Conservation (phyloP, 2,113 vertebrate species). For the Rhineura floridana region DNA sequence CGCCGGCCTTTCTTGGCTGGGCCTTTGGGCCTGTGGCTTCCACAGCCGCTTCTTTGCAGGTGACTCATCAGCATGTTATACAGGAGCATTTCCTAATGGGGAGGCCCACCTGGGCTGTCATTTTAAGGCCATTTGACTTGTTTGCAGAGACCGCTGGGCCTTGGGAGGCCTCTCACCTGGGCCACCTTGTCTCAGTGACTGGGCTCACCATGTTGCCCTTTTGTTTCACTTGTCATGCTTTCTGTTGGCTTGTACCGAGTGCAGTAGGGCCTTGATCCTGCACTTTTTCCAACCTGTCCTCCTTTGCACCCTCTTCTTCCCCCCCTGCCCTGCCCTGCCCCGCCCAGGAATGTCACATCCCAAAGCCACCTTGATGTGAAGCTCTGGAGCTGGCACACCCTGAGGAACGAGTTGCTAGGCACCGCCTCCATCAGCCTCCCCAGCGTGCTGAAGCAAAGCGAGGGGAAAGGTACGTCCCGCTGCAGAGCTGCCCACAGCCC, state of each 20-base stretch:
- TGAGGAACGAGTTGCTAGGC: conserved; percentile 92
- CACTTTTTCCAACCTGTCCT: neutral
- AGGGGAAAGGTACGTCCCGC: conserved; percentile 83
- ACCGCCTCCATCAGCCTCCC: conserved; percentile 87
- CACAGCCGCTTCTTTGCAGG: neutral
- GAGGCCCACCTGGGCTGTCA: neutral
- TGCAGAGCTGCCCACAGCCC: rapidly evolving
- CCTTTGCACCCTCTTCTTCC: neutral
- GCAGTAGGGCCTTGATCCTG: too few relatives aligned
- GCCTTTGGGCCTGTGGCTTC: neutral
- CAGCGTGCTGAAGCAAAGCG: conserved; percentile 83
- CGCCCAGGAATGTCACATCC: conserved; percentile 89
- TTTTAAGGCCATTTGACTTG: neutral
- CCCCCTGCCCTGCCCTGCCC: neutral
- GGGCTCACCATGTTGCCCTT: neutral
- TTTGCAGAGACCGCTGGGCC: neutral
- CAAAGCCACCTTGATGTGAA: conserved; percentile 93
- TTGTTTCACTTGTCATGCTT: neutral
- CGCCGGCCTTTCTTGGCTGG: neutral
- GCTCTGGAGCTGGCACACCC: conserved; percentile 94
- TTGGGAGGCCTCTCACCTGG: neutral
- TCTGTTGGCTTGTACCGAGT: neutral
- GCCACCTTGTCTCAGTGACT: too few relatives aligned
- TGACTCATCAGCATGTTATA: neutral
- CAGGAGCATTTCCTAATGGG: neutral